Conservation (phyloP, 2,797 vertebrate species). For the Pelobates cultripes region DNA sequence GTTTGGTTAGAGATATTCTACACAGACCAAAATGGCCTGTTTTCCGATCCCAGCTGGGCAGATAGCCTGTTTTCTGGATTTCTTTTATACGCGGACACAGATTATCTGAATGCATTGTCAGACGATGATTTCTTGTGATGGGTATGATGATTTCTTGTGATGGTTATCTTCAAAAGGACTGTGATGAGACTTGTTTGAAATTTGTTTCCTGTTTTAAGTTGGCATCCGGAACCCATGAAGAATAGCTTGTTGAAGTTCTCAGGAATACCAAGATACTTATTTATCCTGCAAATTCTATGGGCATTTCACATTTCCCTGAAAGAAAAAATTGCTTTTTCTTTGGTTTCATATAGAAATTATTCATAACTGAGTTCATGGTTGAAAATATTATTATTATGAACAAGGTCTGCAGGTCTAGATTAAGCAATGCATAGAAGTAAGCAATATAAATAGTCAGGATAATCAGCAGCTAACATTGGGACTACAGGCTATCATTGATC, state of each 20-base stretch:
- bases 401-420: background rate
- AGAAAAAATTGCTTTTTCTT: background rate
- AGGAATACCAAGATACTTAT: background rate
- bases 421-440: too few species aligned
- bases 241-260: conserved; percentile 12
- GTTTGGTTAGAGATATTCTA: conserved; percentile 98
- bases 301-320: background rate
- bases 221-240: background rate
- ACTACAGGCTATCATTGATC: too few species aligned
- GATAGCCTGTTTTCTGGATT: conserved; percentile 98
- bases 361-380: background rate
- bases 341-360: background rate
- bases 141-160: conserved; percentile 74
- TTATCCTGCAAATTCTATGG: background rate
- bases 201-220: too few species aligned
- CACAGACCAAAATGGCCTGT: conserved; percentile 92
- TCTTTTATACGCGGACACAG: conserved; percentile 91
- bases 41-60: conserved; percentile 91
- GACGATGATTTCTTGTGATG: conserved; percentile 78
- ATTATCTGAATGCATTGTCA: conserved; percentile 88
- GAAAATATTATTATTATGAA: background rate
- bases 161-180: background rate
- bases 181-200: too few species aligned
- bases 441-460: too few species aligned
- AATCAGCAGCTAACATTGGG: too few species aligned